These are phyloP conservation scores for Microchirus variegatus DNA, from an alignment of 2,797 vertebrate genomes.

Conservation along the genomic window DNA sequence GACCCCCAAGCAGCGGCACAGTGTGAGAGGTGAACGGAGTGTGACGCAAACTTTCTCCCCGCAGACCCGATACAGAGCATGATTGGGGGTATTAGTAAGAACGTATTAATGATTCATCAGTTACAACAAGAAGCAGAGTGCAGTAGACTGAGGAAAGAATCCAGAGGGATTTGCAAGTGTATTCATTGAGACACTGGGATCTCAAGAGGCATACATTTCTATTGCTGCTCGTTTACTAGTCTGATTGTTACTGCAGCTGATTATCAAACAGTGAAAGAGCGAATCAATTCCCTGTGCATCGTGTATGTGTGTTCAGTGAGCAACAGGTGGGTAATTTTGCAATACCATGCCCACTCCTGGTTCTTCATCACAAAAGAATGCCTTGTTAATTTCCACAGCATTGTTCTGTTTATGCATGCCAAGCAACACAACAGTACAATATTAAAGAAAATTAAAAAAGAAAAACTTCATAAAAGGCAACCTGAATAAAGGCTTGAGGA, in stretches of 20 bases:
- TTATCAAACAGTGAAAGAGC: constrained; percentile 50
- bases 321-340: constrained; percentile 58
- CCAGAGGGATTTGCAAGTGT: constrained; percentile 22
- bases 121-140: constrained; percentile 29
- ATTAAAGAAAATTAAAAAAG: not conserved
- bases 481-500: constrained; percentile 2
- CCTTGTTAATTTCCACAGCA: constrained; percentile 33
- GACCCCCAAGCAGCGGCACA: constrained; percentile 39
- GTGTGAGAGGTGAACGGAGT: constrained; percentile 29
- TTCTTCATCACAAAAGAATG: constrained; percentile 34
- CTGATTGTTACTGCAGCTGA: constrained; percentile 45
- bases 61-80: constrained; percentile 17
- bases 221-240: constrained; percentile 25
- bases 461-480: not conserved
- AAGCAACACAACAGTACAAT: constrained; percentile 14
- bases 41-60: constrained; percentile 31
- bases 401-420: constrained; percentile 11
- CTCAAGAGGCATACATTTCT: constrained; percentile 12
- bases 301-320: constrained; percentile 13
- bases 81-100: constrained; percentile 39
- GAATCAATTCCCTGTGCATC: constrained; percentile 18
- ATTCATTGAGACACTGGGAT: constrained; percentile 19
- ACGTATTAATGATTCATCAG: constrained; percentile 56
- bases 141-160: constrained; percentile 35
- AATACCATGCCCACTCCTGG: constrained; percentile 16